Base-by-base conservation (phyloP, 2,797 vertebrate species). In the Lithobates sylvaticus region DNA sequence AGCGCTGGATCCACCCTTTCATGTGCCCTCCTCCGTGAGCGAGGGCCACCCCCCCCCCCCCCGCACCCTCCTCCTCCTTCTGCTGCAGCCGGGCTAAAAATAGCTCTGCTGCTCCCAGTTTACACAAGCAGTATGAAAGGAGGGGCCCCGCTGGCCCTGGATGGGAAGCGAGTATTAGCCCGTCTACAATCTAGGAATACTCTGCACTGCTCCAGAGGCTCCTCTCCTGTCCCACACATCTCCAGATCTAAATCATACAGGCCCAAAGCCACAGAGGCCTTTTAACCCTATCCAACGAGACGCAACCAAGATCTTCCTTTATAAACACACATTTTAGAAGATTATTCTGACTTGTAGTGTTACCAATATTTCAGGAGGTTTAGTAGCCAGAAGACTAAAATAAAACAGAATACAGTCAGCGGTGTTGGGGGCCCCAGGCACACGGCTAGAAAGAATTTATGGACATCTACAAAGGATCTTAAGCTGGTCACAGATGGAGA, bases 21-120 rank as follows among this genome's bases (percentile, higher is more conserved):
- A 67, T 79, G 79, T 61, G 77, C 47, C 87, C 78, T 87, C 75
- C 75, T 84, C 23, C 47, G 23, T 76, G 72, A 88, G 83, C 85
- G 87, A 67, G 77, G 88, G 74, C 87, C 75, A 6, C 81, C 36
- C 88, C 76, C 88, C 77, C 84, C 68, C 76, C 67, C 81, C 78
- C 36, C 88, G 77, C 78, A 88, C 84, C 85, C 32, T 3, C 77
- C 54, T 80, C 69, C 84, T 76, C 26, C 85, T 75, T 74, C 84
- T 93, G 91, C 90, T 94, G 91, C 88, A 85, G 90, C 92, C 84
- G 90, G 88, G 91, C 93, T 96, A 95, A 95, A 96, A 96, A 96
- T 95, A 96, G 92, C 90, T 89, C 91, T 93, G 89, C 93, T 39
- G 87, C 91, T 93, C 93, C 92, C 91, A 92, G 93, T 95, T 96